A percentile compares a stretch with the other conserved stretches of the same genome.
Evolutionary conservation across 2,113 vertebrate species (phyloP).

Genomic region (Colinus virginianus): DNA sequence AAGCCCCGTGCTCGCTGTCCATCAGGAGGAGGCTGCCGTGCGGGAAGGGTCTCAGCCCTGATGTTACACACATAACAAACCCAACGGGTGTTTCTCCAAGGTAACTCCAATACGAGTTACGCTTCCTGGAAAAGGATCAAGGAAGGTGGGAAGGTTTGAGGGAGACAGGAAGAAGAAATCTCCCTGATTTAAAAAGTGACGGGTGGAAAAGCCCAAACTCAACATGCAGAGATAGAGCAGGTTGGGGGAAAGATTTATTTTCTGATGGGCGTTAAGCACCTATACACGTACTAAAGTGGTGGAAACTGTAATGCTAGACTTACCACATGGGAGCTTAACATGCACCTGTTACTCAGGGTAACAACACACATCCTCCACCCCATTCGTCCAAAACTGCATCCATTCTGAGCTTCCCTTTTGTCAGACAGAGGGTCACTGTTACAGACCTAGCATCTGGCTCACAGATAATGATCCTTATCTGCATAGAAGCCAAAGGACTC

Average conservation of each 20-base stretch:
- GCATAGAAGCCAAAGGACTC: no score
- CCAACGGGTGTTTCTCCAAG: rapidly evolving
- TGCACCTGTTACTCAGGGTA: no score
- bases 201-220: background rate
- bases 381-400: rapidly evolving
- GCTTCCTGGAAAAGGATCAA: rapidly evolving
- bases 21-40: no score
- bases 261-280: rapidly evolving
- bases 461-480: rapidly evolving
- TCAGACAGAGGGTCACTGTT: rapidly evolving
- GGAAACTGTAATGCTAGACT: background rate
- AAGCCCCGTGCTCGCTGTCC: no score
- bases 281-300: rapidly evolving
- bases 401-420: background rate
- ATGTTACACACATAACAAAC: background rate
- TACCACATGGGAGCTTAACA: rapidly evolving
- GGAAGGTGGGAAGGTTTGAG: rapidly evolving
- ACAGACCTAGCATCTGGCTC: rapidly evolving
- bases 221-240: rapidly evolving
- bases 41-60: no score
- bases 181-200: rapidly evolving
- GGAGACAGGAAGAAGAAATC: rapidly evolving
- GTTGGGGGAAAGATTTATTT: background rate
- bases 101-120: rapidly evolving
- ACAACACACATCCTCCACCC: rapidly evolving